Evolutionary conservation across 2,113 vertebrate genomes (phyloP).

Genomic region (Tonatia bakeri): DNA sequence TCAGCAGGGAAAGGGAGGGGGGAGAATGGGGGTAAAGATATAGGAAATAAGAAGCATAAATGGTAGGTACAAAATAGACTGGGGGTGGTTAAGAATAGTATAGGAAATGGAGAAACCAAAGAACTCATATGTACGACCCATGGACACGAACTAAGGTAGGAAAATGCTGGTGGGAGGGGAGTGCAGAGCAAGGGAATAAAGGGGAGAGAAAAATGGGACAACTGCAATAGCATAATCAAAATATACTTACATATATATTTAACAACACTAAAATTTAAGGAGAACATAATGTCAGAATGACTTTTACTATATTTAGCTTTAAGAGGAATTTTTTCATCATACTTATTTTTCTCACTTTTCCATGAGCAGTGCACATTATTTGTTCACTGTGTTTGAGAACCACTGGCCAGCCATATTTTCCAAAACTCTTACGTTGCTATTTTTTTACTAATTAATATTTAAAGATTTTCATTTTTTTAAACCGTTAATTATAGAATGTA

Average conservation of each 20-base stretch:
- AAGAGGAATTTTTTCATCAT: background rate
- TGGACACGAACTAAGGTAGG: no score
- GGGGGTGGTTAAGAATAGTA: no score
- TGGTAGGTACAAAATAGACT: no score
- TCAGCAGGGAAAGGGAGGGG: no score
- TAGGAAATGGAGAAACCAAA: no score
- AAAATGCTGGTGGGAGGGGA: no score
- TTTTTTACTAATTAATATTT: slow-evolving; percentile 4
- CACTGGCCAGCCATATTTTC: background rate
- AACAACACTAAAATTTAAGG: background rate
- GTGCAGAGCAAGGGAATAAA: no score
- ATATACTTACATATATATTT: background rate
- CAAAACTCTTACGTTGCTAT: background rate
- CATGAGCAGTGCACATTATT: background rate
- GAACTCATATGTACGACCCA: no score
- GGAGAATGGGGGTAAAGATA: no score
- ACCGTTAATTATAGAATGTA: background rate
- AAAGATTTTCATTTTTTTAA: background rate
- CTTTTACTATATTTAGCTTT: background rate
- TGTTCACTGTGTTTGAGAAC: background rate
- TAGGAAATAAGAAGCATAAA: no score
- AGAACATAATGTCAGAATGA: background rate
- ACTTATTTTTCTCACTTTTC: background rate
- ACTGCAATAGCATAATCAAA: no score
- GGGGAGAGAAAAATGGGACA: no score